phyloP scores from a whole-genome alignment of 2,113 vertebrate genomes.

The Clarias gariepinus region DNA sequence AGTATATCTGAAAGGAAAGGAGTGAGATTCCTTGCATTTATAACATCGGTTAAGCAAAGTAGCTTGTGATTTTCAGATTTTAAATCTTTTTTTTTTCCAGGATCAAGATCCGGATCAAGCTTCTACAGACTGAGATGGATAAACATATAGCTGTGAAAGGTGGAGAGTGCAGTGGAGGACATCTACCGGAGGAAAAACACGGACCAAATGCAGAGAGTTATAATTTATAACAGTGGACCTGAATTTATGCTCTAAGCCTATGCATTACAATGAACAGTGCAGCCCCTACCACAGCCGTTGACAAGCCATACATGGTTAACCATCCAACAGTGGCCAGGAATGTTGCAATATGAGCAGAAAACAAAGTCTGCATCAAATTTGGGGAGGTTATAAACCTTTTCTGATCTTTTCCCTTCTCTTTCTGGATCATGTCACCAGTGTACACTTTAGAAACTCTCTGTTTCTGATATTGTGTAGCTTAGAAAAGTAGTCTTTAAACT shows the following conservation, averaged over 20 bases:
- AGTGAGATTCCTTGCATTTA: background rate
- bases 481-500: slow-evolving; percentile 1
- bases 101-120: slow-evolving; percentile 11
- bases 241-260: background rate
- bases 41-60: background rate
- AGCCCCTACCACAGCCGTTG: background rate
- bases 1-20: background rate
- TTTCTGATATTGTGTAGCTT: slow-evolving; percentile 4
- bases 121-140: slow-evolving; percentile 10
- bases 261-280: background rate
- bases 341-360: slow-evolving; percentile 2
- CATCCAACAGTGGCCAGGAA: background rate
- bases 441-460: background rate
- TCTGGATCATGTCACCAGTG: background rate
- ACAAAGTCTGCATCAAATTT: background rate
- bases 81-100: background rate
- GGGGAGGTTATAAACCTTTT: background rate
- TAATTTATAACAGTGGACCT: slow-evolving; percentile 5
- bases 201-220: background rate
- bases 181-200: slow-evolving; percentile 10
- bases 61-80: background rate
- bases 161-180: background rate
- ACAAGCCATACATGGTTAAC: background rate
- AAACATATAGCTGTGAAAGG: background rate
- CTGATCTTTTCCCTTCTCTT: background rate